Base-by-base conservation (phyloP, 1,140 invertebrate species). In the Homalodisca vitripennis region DNA sequence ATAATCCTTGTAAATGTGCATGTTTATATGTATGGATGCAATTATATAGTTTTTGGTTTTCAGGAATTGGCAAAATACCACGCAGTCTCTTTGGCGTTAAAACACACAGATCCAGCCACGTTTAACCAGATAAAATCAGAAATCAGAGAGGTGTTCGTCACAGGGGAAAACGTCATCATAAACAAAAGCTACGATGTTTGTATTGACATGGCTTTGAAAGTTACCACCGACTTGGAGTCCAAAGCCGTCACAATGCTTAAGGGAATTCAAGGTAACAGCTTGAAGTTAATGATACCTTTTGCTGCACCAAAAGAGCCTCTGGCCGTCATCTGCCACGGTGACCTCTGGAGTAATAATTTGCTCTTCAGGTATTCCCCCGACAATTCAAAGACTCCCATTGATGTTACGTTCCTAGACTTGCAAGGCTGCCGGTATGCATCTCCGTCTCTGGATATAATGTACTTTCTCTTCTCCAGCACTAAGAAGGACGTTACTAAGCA, bases 261-360 rank as follows among this genome's bases (percentile, higher is more conserved):
- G 48, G 66, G 60, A 32, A 27, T 71, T 13, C 66, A 46, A 24
- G 68, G 70, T 6, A 6, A 29, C 22, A 48, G 67, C 12, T 73
- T 73, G 32, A 65, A 67, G 22, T 34, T 41, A 13, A 67, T 73
- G 65, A 20, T 47, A n/a, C 17, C 46, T 1, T 24, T 72, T 17
- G 64, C 70, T 1, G 29, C 29, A 20, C 69, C 71, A 3, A 57
- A 67, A 13, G 72, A 73, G 34, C 72, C 69, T 14, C 67, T 74
- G 3, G 32, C 71, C 1, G 74, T 74, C 22, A 64, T 73, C 32
- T 73, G 72, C 60, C 83, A 84, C 71, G 83, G 83, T 10, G 83
- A 84, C 72, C 81, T 82, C 26, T 84, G 83, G 83, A 79, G 79
- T 14, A 84, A 84, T 70, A 84, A 84, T 69, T 81, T 84, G 71